Evolutionary conservation across 1,140 invertebrate species (phyloP).

Genomic region (Amyelois transitella): DNA sequence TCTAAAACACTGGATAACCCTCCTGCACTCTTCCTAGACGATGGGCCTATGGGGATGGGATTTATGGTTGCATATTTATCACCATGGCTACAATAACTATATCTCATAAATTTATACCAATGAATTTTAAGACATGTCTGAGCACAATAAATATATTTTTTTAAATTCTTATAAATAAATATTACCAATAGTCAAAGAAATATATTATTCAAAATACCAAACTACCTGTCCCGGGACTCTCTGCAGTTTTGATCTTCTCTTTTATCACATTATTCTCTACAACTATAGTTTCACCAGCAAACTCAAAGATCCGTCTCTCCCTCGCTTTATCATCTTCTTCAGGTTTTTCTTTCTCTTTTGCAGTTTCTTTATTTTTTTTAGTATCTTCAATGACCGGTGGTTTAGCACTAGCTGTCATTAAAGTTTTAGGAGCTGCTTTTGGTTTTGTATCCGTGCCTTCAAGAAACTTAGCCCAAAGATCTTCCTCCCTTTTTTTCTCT

Average conservation of each 20-base stretch:
- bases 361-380: slow-evolving; percentile 17
- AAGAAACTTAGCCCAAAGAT: slow-evolving; percentile 84
- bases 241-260: slow-evolving; percentile 51
- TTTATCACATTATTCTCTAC: slow-evolving; percentile 68
- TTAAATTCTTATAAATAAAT: too few relatives aligned
- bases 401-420: slow-evolving; percentile 9
- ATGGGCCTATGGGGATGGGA: too few relatives aligned
- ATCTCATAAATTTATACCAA: too few relatives aligned
- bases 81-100: too few relatives aligned
- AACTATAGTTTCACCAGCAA: slow-evolving; percentile 68
- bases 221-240: slow-evolving; percentile 40
- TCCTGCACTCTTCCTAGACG: slow-evolving; percentile 39
- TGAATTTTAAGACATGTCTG: too few relatives aligned
- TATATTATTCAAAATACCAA: background rate
- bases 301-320: slow-evolving; percentile 62
- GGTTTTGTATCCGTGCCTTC: slow-evolving; percentile 78
- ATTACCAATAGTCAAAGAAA: too few relatives aligned
- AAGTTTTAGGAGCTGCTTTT: slow-evolving; percentile 39
- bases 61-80: too few relatives aligned
- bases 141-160: too few relatives aligned
- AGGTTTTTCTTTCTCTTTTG: slow-evolving; percentile 13
- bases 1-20: slow-evolving; percentile 82
- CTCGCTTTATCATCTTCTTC: slow-evolving; percentile 42
- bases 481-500: slow-evolving; percentile 81
- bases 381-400: slow-evolving; percentile 6